phyloP scores from a whole-genome alignment of 30 jellyfish, hydroid and myxozoan genomes.

The Pelagia noctiluca region DNA sequence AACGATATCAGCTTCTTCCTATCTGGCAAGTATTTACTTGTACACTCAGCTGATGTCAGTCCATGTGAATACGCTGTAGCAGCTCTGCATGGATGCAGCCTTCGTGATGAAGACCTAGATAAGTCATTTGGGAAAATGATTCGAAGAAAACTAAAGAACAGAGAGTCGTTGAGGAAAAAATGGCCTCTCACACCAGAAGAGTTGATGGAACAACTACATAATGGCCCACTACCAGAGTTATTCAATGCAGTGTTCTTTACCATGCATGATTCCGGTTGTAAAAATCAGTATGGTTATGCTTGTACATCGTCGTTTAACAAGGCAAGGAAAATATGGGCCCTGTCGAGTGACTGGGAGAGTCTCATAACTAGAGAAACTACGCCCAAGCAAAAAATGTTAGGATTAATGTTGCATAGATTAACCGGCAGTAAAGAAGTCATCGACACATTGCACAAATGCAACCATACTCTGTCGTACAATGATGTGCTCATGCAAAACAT shows the following conservation, averaged over 20 bases:
- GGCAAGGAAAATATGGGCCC: constrained; percentile 16
- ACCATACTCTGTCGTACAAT: background rate
- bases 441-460: background rate
- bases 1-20: constrained; percentile 1
- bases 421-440: background rate
- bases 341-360: constrained; percentile 8
- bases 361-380: background rate
- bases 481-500: background rate
- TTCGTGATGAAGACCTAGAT: background rate
- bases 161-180: background rate
- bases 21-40: constrained; percentile 15
- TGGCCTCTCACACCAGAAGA: constrained; percentile 6
- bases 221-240: too few species aligned
- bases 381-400: constrained; percentile 6
- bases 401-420: background rate
- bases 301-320: background rate
- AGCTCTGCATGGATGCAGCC: constrained; percentile 11
- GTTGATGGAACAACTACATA: too few species aligned
- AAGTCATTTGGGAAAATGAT: constrained; percentile 5
- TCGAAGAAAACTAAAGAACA: background rate
- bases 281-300: too few species aligned
- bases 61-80: constrained; percentile 13
- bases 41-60: too few species aligned
- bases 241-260: too few species aligned
- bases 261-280: too few species aligned